phyloP scores from a whole-genome alignment of 2,888 invertebrate species.

The Arctia plantaginis region DNA sequence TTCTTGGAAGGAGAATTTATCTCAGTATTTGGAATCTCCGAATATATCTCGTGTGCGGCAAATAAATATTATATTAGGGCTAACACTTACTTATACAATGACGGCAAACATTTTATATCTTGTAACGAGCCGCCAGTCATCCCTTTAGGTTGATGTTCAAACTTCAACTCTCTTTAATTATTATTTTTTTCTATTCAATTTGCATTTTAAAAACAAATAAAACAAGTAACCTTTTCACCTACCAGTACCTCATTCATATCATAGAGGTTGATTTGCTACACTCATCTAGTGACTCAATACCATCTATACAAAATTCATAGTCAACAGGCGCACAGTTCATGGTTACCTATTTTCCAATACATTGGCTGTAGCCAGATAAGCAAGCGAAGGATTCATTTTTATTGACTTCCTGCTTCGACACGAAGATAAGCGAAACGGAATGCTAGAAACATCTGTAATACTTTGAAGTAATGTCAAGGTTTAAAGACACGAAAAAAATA shows the following conservation, averaged over 20 bases:
- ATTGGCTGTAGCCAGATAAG: not conserved
- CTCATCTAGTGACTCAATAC: not conserved
- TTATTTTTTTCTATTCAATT: not conserved
- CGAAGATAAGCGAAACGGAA: not conserved
- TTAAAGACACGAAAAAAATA: no score
- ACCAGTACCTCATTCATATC: not conserved
- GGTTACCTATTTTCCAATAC: not conserved
- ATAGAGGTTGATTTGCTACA: not conserved
- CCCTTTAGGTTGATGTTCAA: not conserved
- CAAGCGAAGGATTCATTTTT: not conserved
- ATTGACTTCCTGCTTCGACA: not conserved
- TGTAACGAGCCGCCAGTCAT: not conserved
- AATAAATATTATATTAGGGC: not conserved
- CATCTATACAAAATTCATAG: not conserved
- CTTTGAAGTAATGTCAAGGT: not conserved
- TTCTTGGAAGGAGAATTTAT: not conserved
- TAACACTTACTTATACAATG: not conserved
- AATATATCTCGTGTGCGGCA: not conserved
- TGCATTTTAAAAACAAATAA: not conserved
- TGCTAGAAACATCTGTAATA: not conserved
- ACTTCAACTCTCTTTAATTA: not conserved
- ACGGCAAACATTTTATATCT: not conserved
- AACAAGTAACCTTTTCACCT: not conserved
- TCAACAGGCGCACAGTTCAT: not conserved
- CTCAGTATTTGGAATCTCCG: no score